Conservation (phyloP, 1,140 invertebrate genomes). For the Mizuhopecten yessoensis region DNA sequence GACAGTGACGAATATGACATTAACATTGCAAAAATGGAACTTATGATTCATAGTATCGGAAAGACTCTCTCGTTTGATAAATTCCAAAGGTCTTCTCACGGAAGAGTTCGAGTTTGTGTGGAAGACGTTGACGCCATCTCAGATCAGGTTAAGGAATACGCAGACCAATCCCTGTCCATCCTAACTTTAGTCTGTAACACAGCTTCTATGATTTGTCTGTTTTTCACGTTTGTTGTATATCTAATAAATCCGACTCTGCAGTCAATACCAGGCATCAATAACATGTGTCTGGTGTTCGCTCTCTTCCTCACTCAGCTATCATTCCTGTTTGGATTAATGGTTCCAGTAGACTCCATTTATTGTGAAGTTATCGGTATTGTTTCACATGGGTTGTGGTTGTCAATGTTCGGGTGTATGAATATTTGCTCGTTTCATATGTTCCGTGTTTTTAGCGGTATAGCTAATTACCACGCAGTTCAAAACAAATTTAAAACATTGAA, state of each 20-base stretch:
- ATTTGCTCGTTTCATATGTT: slow-evolving; percentile 49
- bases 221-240: slow-evolving; percentile 49
- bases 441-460: neutral
- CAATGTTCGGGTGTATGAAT: slow-evolving; percentile 46
- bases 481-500: neutral
- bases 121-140: neutral
- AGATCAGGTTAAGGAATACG: neutral
- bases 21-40: neutral
- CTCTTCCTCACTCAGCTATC: slow-evolving; percentile 15
- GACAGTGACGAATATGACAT: slow-evolving; percentile 39
- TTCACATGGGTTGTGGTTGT: slow-evolving; percentile 15
- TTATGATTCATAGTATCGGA: slow-evolving; percentile 17
- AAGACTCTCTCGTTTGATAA: neutral
- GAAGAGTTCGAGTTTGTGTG: neutral
- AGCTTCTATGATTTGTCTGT: neutral
- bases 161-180: neutral
- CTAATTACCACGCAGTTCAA: neutral
- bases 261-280: slow-evolving; percentile 52
- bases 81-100: neutral
- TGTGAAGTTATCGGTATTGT: slow-evolving; percentile 17
- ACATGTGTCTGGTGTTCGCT: slow-evolving; percentile 46
- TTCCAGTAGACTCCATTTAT: neutral
- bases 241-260: slow-evolving; percentile 11
- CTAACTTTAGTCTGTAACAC: neutral
- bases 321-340: neutral